A percentile compares a stretch with the other conserved stretches of the same genome.
Conservation (phyloP, 2,888 invertebrate species). For the Ariolimax columbianus region DNA sequence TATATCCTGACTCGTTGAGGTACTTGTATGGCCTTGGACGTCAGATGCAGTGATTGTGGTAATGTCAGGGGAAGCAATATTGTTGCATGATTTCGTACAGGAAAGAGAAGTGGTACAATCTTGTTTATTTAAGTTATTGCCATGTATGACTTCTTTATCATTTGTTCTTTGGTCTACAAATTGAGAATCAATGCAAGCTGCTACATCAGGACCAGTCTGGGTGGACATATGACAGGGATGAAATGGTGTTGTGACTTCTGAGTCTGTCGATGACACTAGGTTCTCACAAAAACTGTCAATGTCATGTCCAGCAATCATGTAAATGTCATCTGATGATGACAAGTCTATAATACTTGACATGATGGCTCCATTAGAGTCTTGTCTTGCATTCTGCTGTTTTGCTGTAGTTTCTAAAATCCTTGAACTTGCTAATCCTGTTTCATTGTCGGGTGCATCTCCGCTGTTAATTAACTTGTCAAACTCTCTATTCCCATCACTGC, state of each 20-base stretch:
- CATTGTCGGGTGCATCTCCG: no score
- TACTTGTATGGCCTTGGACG: background rate
- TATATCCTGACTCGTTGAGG: background rate
- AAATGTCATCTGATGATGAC: constrained; percentile 23
- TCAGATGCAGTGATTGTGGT: no score
- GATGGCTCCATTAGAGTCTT: background rate
- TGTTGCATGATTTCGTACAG: background rate
- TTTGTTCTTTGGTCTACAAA: background rate
- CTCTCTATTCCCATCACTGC: no score
- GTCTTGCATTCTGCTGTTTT: background rate
- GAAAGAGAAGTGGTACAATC: background rate
- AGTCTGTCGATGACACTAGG: background rate
- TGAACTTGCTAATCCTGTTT: background rate
- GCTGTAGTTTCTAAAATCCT: background rate
- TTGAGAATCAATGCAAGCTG: background rate
- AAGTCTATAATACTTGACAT: constrained; percentile 2
- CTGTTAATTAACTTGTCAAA: no score
- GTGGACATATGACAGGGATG: background rate
- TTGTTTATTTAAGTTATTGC: background rate
- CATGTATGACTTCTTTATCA: background rate
- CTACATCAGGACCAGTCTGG: background rate
- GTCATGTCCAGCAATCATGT: constrained; percentile 20
- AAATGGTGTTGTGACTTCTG: background rate
- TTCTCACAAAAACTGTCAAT: background rate
- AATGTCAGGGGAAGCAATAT: background rate